A percentile compares a stretch with the other conserved stretches of the same genome.
Evolutionary conservation across 2,113 vertebrate species (phyloP).

Genomic region (Dromaius novaehollandiae): DNA sequence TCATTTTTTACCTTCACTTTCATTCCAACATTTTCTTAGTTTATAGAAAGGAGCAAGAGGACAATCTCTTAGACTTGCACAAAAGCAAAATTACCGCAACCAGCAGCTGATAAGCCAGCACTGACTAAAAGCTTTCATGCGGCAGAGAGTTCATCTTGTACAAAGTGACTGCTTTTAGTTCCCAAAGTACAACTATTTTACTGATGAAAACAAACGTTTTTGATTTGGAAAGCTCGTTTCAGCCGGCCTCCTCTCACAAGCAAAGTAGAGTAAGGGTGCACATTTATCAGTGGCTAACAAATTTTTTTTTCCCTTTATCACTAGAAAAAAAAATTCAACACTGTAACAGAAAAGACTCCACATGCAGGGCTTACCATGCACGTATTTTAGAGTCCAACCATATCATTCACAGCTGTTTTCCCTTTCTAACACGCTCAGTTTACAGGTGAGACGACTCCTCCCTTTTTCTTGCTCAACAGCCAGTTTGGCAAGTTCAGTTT

Average conservation of each 20-base stretch:
- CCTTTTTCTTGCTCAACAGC: slow-evolving; percentile 25
- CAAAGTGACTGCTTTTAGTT: neutral
- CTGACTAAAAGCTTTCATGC: neutral
- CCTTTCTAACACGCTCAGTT: neutral
- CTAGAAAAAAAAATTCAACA: neutral
- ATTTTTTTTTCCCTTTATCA: neutral
- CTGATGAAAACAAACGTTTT: neutral
- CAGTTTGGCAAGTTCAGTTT: neutral
- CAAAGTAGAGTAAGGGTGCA: fast-evolving
- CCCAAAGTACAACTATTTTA: neutral
- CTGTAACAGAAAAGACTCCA: neutral
- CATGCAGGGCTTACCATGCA: neutral
- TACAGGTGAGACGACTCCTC: neutral
- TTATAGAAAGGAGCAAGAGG: neutral
- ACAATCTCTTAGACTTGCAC: neutral
- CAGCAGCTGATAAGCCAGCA: neutral
- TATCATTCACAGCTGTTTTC: neutral
- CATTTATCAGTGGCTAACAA: neutral
- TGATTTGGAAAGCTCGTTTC: neutral
- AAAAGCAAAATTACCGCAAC: neutral
- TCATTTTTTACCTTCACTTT: neutral
- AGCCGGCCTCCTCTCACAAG: neutral
- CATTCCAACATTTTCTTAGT: neutral
- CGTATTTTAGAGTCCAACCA: neutral
- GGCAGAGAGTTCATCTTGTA: neutral